phyloP scores from a whole-genome alignment of 2,888 invertebrate species.

The Minunthozetes semirufus region DNA sequence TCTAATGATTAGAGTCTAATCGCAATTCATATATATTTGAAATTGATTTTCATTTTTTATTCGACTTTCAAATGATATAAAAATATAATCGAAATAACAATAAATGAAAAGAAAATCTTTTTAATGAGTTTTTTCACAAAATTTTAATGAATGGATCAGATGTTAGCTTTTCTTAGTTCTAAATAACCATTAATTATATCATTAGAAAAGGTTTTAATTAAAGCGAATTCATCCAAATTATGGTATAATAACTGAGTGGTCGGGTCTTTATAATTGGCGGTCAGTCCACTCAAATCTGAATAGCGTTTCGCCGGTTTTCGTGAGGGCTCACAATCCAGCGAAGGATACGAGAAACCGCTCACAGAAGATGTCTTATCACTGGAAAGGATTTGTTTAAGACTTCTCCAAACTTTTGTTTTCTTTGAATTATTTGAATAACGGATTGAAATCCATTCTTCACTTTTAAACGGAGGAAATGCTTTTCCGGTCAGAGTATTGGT shows the following conservation, averaged over 20 bases:
- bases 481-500: not conserved
- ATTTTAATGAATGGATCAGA: not conserved
- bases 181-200: conserved; percentile 23
- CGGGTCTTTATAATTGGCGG: conserved; percentile 23
- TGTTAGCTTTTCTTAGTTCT: conserved; percentile 12
- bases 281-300: conserved; percentile 21
- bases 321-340: not conserved
- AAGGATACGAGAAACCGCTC: not conserved
- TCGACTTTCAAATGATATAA: too few relatives aligned
- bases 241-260: conserved; percentile 8
- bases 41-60: too few relatives aligned
- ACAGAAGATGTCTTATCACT: conserved; percentile 1
- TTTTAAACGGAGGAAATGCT: conserved; percentile 1
- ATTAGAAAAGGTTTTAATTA: conserved; percentile 19
- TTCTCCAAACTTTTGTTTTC: conserved; percentile 20
- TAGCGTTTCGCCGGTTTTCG: not conserved
- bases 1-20: too few relatives aligned
- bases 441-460: not conserved
- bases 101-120: too few relatives aligned
- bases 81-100: too few relatives aligned
- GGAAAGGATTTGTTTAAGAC: conserved; percentile 5
- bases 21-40: too few relatives aligned
- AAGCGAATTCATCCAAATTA: conserved; percentile 12
- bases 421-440: conserved; percentile 8
- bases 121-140: not conserved